Evolutionary conservation across 2,113 vertebrate species (phyloP).

Genomic region (Cepphus grylle): DNA sequence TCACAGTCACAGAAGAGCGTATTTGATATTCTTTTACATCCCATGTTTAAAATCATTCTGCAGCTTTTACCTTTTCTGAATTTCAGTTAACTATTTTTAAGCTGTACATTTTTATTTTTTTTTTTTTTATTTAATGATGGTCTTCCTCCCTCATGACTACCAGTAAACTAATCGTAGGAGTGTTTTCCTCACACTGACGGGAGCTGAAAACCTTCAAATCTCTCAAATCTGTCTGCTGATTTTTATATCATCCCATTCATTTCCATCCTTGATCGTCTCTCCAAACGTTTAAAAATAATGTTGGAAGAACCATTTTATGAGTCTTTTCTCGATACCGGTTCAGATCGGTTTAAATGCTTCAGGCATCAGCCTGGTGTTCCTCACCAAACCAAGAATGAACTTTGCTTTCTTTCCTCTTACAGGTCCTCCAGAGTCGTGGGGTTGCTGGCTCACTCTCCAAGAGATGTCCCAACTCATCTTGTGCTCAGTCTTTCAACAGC

Average conservation of each 20-base stretch:
- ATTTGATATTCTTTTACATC: neutral
- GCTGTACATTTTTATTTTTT: neutral
- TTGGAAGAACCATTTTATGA: neutral
- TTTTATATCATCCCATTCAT: neutral
- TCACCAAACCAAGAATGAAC: neutral
- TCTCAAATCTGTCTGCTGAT: neutral
- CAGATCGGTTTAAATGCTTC: neutral
- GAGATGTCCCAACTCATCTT: conserved; percentile 22
- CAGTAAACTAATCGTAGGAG: neutral
- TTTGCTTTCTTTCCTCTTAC: conserved; percentile 45
- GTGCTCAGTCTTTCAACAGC: conserved; percentile 30
- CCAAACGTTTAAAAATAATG: neutral
- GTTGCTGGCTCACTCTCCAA: conserved; percentile 42
- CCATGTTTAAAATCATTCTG: neutral
- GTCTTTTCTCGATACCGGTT: neutral
- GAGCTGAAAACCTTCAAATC: neutral
- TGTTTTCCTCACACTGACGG: neutral
- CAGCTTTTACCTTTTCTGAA: neutral
- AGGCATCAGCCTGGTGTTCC: neutral
- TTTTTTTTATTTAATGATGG: neutral
- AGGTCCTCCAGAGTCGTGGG: conserved; percentile 43
- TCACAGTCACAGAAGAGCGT: neutral
- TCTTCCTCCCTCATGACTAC: neutral
- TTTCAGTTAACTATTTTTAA: neutral
- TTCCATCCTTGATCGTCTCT: conserved; percentile 3